Evolutionary conservation across 2,113 vertebrate species (phyloP), one percentile per base, ranked within the genome.

Genomic region (Paratilapia polleni): DNA sequence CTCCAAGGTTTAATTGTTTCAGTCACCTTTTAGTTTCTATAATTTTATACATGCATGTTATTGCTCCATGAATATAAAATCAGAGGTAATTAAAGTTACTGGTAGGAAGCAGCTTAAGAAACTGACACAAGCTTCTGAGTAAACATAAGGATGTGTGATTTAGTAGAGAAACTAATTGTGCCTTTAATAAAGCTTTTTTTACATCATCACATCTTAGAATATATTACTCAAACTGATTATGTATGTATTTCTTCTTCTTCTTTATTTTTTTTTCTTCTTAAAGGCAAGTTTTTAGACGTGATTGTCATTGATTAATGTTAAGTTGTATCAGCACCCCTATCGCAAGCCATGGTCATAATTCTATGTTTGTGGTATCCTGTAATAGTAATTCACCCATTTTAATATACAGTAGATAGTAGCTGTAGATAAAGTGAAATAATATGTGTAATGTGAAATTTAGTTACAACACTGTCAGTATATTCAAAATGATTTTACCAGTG

Each of bases 1-100:
- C 86, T 49, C 59, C 0, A 2, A 73, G 49, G 84, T 92, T 91
- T 91, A 92, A 94, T 93, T 92, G 84, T 93, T 92, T 84, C 26
- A 56, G 81, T 75, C 81, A 86, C 82, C 89, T 91, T 92, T 86
- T 31, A 49, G 78, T 84, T 85, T 83, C 76, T 81, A n/a, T 78
- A n/a, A 89, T 85, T 88, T 92, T 80, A 82, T 80, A 89, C 79
- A 80, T 74, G 81, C 10, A 13, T 57, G 78, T 85, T 79, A 80
- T 77, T 83, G 63, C 56, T 5, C 57, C 38, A 63, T 83, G 81
- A 91, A 91, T 93, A 73, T 60, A 62, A 70, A 89, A 76, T 86
- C 59, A 75, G 22, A 49, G n/a, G 80, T 84, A 86, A 92, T 94
- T 89, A 90, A 89, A 86, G 68, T 68, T 6, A 22, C 54, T 57